Conservation (phyloP, 2,797 vertebrate species). For the Strix occidentalis region DNA sequence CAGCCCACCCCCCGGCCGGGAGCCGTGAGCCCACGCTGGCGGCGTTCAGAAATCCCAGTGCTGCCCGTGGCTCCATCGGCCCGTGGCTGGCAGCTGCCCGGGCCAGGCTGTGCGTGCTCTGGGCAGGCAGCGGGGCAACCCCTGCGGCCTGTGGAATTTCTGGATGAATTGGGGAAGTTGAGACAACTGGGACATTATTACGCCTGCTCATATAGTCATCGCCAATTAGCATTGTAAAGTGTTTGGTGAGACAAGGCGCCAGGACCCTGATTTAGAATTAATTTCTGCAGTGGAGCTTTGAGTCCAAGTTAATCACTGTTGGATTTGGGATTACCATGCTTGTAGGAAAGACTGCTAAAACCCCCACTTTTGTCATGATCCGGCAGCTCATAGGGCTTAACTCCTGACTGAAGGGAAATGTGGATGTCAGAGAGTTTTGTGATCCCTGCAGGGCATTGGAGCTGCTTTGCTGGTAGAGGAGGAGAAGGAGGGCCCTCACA, state of each 20-base stretch:
- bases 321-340: conserved; percentile 61
- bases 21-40: rapidly evolving
- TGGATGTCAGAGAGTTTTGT: conserved; percentile 28
- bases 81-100: rapidly evolving
- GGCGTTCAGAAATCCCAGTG: not conserved
- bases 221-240: not conserved
- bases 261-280: conserved; percentile 46
- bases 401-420: conserved; percentile 41
- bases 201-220: not conserved
- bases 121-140: not conserved
- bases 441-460: not conserved
- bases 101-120: not conserved
- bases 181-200: not conserved
- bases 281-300: conserved; percentile 47
- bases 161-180: not conserved
- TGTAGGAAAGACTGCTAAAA: conserved; percentile 44
- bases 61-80: rapidly evolving
- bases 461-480: not conserved
- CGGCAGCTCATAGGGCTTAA: conserved; percentile 42
- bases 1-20: not conserved
- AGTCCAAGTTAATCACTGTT: conserved; percentile 54
- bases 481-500: not conserved
- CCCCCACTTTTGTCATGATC: conserved; percentile 51
- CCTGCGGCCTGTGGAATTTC: not conserved
- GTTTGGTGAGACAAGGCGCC: conserved; percentile 23